Conservation (phyloP, 2,113 vertebrate genomes). For the Circaetus cinerascens region DNA sequence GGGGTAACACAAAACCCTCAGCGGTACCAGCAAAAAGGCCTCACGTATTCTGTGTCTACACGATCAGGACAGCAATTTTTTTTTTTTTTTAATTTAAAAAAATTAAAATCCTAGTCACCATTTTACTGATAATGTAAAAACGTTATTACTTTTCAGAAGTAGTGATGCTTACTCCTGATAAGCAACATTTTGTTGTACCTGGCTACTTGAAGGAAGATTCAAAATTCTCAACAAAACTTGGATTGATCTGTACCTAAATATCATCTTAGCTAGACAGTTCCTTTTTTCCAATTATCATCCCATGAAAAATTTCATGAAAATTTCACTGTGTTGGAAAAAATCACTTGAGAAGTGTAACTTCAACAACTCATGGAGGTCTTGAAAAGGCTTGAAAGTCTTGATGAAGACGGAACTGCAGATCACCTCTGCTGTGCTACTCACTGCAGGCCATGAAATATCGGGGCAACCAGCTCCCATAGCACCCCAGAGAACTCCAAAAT, state of each 20-base stretch:
- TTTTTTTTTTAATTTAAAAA: neutral
- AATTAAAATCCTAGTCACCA: fast-evolving
- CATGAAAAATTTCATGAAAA: neutral
- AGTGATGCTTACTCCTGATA: neutral
- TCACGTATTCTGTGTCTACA: neutral
- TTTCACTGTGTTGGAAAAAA: neutral
- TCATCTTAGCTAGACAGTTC: neutral
- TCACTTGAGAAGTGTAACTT: neutral
- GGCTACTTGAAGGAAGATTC: neutral
- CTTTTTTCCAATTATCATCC: fast-evolving
- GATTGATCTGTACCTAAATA: neutral
- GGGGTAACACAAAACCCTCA: neutral
- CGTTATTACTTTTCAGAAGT: neutral
- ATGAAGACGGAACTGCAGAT: neutral
- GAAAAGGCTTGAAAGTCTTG: neutral
- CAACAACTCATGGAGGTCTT: fast-evolving
- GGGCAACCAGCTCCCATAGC: neutral
- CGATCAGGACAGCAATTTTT: neutral
- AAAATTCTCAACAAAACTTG: neutral
- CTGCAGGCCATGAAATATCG: neutral
- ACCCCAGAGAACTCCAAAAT: neutral
- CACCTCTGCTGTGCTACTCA: neutral
- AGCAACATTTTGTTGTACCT: neutral
- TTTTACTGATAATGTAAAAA: neutral
- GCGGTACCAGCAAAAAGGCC: neutral